Base-by-base conservation (phyloP, 2,888 invertebrate genomes). In the Villa cingulata region DNA sequence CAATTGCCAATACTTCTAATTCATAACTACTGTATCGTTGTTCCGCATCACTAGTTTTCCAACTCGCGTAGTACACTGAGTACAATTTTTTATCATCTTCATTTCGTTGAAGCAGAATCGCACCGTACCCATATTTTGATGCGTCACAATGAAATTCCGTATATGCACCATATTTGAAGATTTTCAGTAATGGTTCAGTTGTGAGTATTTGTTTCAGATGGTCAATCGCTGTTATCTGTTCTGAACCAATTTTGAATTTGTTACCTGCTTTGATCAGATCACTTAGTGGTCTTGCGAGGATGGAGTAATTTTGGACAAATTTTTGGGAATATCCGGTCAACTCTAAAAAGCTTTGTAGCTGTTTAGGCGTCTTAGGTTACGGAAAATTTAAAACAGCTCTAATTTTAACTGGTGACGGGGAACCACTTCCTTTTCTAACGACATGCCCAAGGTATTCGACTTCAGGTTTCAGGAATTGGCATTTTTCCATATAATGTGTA, bases 301-400 rank as follows among this genome's bases (percentile, higher is more conserved):
- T 45, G 2, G 40, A 18, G 34, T 43, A 50, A 27, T 48, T 44
- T 3, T 15, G n/a, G 6, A 50, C 46, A 20, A 46, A 48, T 32
- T 48, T 51, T n/a, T 48, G 27, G 16, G 48, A 46, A 16, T 48
- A 51, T 14, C 43, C 37, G 18, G 43, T 48, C 18, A 48, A 14
- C 3, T 43, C 46, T 2, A 51, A 34, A 18, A 48, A 56, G 55
- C 38, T 58, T 54, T 46, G 53, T 56, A 40, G 53, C 49, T 12
- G 52, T 32, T 42, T 59, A 56, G 5, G 47, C 20, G 9, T 44
- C 42, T 4, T 19, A 17, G 50, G 52, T 38, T 36, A 34, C 9
- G 51, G 50, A 43, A 50, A 51, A 9, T 40, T 34, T n/a, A 2
- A 15, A 1, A 46, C 29, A 19, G 40, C 40, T 34, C 32, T 45